phyloP scores from a whole-genome alignment of 2,113 vertebrate species.

The Galeopterus variegatus region DNA sequence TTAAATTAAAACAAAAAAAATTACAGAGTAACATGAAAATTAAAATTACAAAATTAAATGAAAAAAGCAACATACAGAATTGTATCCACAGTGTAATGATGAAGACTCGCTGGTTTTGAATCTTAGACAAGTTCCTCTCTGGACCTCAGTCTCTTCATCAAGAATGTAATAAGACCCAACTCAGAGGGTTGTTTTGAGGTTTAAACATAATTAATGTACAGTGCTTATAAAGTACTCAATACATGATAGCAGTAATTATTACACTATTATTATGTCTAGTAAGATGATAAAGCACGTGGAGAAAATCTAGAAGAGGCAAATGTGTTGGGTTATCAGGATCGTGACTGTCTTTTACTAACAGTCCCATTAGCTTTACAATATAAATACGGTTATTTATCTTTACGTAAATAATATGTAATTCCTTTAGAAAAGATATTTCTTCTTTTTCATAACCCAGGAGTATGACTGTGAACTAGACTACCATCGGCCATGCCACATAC shows the following conservation, averaged over 20 bases:
- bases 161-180: background rate
- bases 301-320: background rate
- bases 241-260: background rate
- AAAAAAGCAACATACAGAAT: background rate
- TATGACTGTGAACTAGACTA: background rate
- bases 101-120: background rate
- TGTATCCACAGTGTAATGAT: rapidly evolving
- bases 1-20: background rate
- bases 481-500: rapidly evolving
- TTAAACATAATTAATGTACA: background rate
- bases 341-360: background rate
- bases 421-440: background rate
- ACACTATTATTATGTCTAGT: background rate
- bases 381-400: background rate
- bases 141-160: background rate
- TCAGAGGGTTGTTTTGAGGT: background rate
- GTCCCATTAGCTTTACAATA: background rate
- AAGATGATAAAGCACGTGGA: background rate
- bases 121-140: background rate
- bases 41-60: background rate
- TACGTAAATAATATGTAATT: background rate
- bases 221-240: background rate
- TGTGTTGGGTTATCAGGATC: background rate
- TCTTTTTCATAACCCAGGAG: background rate
- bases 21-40: background rate